Evolutionary conservation across 2,888 invertebrate genomes (phyloP).

Genomic region (Piscicola geometra): DNA sequence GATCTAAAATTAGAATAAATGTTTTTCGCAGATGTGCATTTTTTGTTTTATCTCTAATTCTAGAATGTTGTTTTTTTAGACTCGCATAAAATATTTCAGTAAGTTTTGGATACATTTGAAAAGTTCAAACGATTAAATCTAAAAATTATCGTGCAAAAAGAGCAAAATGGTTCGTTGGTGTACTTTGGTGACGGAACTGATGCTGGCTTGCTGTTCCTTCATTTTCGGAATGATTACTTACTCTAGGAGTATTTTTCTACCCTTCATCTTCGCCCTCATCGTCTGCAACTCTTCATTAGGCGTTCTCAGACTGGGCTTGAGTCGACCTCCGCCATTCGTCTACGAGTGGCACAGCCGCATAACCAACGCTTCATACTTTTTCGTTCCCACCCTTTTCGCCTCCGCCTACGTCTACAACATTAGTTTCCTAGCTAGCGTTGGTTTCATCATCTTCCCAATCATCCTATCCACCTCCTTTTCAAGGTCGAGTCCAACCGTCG

Average conservation of each 20-base stretch:
- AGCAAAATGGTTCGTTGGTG: slow-evolving; percentile 11
- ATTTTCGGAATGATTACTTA: neutral
- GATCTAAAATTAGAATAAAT: neutral
- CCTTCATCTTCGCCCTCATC: neutral
- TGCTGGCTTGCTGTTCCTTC: neutral
- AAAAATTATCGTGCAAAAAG: neutral
- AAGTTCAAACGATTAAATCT: neutral
- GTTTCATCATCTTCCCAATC: too few species aligned
- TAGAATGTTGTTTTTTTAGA: neutral
- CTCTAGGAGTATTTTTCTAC: neutral
- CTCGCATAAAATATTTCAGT: too few species aligned
- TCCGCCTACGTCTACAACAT: neutral
- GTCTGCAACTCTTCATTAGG: slow-evolving; percentile 3
- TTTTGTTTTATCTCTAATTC: neutral
- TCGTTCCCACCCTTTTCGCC: slow-evolving; percentile 17
- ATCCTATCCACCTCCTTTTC: too few species aligned
- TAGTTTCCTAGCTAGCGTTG: too few species aligned
- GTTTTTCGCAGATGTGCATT: neutral
- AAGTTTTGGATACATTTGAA: too few species aligned
- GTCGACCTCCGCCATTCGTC: neutral
- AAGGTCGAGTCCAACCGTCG: too few species aligned
- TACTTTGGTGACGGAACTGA: slow-evolving; percentile 14
- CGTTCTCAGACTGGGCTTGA: neutral
- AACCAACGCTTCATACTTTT: neutral
- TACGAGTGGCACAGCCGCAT: slow-evolving; percentile 6